A percentile compares a stretch with the other conserved stretches of the same genome.
These are phyloP conservation scores for Antheraea mylitta DNA, from an alignment of 1,140 invertebrate genomes.

Conservation along the genomic window DNA sequence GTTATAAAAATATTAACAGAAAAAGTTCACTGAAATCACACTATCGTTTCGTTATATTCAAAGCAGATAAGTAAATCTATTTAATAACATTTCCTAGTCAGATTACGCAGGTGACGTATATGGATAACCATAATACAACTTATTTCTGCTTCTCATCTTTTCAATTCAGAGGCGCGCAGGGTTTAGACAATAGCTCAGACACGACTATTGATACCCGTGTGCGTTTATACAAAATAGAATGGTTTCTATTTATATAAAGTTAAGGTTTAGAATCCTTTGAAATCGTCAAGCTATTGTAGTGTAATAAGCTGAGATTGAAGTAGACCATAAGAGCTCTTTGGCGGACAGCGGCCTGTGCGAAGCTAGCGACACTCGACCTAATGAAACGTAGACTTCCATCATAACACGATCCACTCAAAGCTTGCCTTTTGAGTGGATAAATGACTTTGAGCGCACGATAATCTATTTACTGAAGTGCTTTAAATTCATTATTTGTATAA, in stretches of 20 bases:
- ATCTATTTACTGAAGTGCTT: background rate
- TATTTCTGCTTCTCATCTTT: conserved; percentile 28
- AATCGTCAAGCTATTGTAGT: conserved; percentile 9
- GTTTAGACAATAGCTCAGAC: conserved; percentile 31
- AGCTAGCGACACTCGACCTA: conserved; percentile 35
- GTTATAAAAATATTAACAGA: no score
- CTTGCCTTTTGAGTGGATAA: conserved; percentile 2
- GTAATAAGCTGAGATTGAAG: conserved; percentile 46
- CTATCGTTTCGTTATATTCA: background rate
- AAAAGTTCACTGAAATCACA: background rate
- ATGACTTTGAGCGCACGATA: background rate
- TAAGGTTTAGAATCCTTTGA: conserved; percentile 3
- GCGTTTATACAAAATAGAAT: conserved; percentile 21
- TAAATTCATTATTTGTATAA: conserved; percentile 1
- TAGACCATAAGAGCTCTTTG: conserved; percentile 38
- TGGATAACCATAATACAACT: conserved; percentile 10
- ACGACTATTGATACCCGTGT: conserved; percentile 21
- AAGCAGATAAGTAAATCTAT: background rate
- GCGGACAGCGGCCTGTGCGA: conserved; percentile 37
- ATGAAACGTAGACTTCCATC: conserved; percentile 13
- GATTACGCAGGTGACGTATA: background rate
- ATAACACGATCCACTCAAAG: conserved; percentile 10
- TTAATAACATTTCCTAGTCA: background rate
- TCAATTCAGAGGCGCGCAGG: conserved; percentile 26
- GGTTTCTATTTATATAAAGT: conserved; percentile 19